Evolutionary conservation across 2,888 invertebrate genomes (phyloP).

Genomic region (Chrysolina americana): DNA sequence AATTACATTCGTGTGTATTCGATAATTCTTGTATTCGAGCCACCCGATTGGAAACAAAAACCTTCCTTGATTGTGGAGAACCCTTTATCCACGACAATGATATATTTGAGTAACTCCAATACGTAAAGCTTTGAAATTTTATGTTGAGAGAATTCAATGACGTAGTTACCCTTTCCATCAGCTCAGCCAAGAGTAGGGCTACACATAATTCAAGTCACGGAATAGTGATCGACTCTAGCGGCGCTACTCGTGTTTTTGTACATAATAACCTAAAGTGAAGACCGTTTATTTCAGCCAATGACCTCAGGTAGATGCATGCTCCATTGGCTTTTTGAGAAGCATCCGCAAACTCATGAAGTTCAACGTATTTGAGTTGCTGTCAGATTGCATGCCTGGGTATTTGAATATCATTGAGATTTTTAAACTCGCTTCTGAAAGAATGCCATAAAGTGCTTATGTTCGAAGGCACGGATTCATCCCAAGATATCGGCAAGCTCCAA

Average conservation of each 20-base stretch:
- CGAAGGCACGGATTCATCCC: conserved; percentile 30
- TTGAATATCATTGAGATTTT: conserved; percentile 1
- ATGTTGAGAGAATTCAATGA: too few relatives aligned
- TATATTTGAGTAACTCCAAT: too few relatives aligned
- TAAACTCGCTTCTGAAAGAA: conserved; percentile 1
- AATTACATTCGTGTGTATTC: conserved; percentile 37
- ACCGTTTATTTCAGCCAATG: too few relatives aligned
- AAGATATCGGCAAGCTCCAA: conserved; percentile 16
- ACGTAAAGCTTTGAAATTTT: too few relatives aligned
- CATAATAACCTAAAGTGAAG: conserved; percentile 15
- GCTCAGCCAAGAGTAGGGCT: too few relatives aligned
- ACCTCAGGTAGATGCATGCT: too few relatives aligned
- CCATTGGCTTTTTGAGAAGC: conserved; percentile 26
- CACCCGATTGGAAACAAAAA: conserved; percentile 49
- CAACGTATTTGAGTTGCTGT: conserved; percentile 1
- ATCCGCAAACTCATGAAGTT: conserved; percentile 23
- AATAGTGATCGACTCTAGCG: too few relatives aligned
- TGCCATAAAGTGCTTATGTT: conserved; percentile 9
- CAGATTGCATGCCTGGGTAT: conserved; percentile 37
- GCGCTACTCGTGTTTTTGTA: conserved; percentile 34
- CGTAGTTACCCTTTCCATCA: too few relatives aligned
- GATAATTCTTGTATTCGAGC: conserved; percentile 39
- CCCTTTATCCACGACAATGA: too few relatives aligned
- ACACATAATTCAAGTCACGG: too few relatives aligned
- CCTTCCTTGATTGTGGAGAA: too few relatives aligned